phyloP scores from a whole-genome alignment of 1,140 invertebrate genomes.

The Sitodiplosis mosellana region DNA sequence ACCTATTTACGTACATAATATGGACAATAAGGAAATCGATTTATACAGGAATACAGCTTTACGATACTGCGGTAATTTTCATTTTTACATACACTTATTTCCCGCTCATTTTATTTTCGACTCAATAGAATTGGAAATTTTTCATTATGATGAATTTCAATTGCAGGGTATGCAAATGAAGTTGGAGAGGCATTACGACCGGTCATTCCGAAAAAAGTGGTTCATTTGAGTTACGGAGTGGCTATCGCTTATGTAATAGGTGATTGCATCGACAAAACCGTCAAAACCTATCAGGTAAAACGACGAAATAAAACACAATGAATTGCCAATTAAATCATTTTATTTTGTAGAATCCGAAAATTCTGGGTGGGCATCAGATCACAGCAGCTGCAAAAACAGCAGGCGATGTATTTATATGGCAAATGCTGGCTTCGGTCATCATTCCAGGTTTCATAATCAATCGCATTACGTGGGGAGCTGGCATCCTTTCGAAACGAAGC shows the following conservation, averaged over 20 bases:
- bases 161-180: slow-evolving; percentile 83
- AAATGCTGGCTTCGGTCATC: slow-evolving; percentile 77
- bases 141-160: slow-evolving; percentile 10
- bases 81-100: too few relatives aligned
- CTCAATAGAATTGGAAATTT: too few relatives aligned
- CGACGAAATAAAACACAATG: neutral
- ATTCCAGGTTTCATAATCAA: slow-evolving; percentile 90
- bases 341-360: neutral
- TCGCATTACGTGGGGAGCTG: slow-evolving; percentile 8
- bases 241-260: slow-evolving; percentile 73
- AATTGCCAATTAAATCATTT: neutral
- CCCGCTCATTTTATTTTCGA: too few relatives aligned
- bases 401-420: slow-evolving; percentile 78
- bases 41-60: too few relatives aligned
- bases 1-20: too few relatives aligned
- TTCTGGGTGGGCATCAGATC: slow-evolving; percentile 6
- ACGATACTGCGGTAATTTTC: too few relatives aligned
- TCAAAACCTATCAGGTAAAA: slow-evolving; percentile 41
- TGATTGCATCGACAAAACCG: slow-evolving; percentile 68
- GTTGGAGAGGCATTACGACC: slow-evolving; percentile 83
- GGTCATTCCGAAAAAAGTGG: slow-evolving; percentile 49
- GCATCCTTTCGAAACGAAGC: slow-evolving; percentile 1
- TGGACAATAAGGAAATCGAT: too few relatives aligned
- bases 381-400: slow-evolving; percentile 40
- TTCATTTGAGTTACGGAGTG: slow-evolving; percentile 60